phyloP scores from a whole-genome alignment of 1,140 invertebrate genomes.

The Ooceraea biroi region DNA sequence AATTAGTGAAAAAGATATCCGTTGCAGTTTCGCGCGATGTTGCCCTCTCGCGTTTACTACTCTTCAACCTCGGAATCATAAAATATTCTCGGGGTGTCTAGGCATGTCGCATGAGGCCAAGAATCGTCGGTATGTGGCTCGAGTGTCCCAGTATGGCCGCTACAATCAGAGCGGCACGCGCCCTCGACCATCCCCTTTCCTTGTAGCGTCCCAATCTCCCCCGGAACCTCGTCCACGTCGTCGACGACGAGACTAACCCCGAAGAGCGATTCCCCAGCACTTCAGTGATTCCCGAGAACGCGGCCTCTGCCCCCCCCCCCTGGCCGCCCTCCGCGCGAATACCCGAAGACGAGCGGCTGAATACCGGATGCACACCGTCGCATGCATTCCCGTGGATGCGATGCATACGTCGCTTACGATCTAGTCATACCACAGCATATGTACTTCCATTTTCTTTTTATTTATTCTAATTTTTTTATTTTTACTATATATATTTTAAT shows the following conservation, averaged over 20 bases:
- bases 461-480: too few relatives aligned
- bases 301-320: not conserved
- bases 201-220: slow-evolving; percentile 41
- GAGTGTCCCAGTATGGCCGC: slow-evolving; percentile 77
- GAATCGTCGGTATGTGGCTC: slow-evolving; percentile 81
- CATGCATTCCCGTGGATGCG: slow-evolving; percentile 49
- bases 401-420: slow-evolving; percentile 22
- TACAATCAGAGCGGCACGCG: slow-evolving; percentile 82
- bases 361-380: slow-evolving; percentile 60
- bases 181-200: slow-evolving; percentile 64
- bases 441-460: not conserved
- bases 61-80: slow-evolving; percentile 64
- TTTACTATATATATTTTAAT: not conserved
- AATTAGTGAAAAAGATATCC: too few relatives aligned
- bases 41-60: not conserved
- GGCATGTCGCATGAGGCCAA: slow-evolving; percentile 75
- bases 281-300: slow-evolving; percentile 64
- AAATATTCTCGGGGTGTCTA: slow-evolving; percentile 79
- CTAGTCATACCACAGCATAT: slow-evolving; percentile 5
- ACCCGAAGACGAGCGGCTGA: slow-evolving; percentile 39
- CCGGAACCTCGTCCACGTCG: slow-evolving; percentile 61
- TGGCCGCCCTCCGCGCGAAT: slow-evolving; percentile 1
- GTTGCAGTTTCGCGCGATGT: too few relatives aligned
- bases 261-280: slow-evolving; percentile 63
- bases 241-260: slow-evolving; percentile 68